Evolutionary conservation across 2,797 vertebrate species (phyloP).

Genomic region (Notoglanidium macrostoma): DNA sequence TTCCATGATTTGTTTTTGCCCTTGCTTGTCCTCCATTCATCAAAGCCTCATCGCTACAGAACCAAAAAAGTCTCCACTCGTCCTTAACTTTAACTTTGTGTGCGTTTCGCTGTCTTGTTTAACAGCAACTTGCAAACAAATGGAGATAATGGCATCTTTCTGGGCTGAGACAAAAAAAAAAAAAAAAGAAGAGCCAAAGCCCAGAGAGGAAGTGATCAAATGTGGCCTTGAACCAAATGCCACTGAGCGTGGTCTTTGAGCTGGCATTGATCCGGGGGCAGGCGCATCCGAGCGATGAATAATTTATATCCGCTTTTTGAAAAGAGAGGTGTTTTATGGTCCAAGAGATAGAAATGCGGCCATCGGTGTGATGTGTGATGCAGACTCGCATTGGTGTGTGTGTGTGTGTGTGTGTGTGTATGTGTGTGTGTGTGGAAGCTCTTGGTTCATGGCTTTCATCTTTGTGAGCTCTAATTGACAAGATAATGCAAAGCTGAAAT

Average conservation of each 20-base stretch:
- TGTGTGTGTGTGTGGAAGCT: neutral
- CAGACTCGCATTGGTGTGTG: neutral
- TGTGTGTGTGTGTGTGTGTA: neutral
- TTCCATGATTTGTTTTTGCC: neutral
- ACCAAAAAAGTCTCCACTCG: neutral
- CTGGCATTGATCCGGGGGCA: constrained; percentile 77
- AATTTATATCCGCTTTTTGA: constrained; percentile 68
- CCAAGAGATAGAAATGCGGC: constrained; percentile 64
- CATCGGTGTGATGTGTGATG: constrained; percentile 22
- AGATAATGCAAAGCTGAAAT: neutral
- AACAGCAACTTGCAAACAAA: constrained; percentile 76
- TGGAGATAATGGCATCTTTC: constrained; percentile 79
- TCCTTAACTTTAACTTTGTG: neutral
- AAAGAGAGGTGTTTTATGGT: constrained; percentile 53
- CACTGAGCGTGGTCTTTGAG: constrained; percentile 77
- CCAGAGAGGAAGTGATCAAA: constrained; percentile 76
- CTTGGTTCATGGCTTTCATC: neutral
- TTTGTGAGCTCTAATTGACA: neutral
- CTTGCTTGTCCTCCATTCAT: neutral
- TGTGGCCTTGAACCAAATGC: constrained; percentile 76
- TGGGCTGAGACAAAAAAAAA: constrained; percentile 60
- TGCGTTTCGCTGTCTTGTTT: neutral
- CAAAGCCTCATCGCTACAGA: neutral
- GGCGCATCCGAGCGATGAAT: constrained; percentile 74
- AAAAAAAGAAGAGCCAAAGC: constrained; percentile 54